Conservation (phyloP, 2,888 invertebrate species). For the Torymus aiolomorphi region DNA sequence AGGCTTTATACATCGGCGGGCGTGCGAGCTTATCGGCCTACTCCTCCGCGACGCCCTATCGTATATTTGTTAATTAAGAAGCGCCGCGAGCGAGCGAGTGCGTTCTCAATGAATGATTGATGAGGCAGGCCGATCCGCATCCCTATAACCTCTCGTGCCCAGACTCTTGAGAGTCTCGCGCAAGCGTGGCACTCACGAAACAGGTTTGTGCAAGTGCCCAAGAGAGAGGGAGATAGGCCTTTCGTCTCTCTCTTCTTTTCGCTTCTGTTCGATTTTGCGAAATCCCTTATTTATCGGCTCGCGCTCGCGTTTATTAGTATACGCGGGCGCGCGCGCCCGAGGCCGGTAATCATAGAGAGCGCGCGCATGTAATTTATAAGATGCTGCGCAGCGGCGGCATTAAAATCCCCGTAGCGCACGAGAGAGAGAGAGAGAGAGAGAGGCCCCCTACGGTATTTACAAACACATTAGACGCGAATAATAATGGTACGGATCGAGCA, state of each 20-base stretch:
- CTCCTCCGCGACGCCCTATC: slow-evolving; percentile 55
- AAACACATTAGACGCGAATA: slow-evolving; percentile 51
- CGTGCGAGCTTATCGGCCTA: slow-evolving; percentile 66
- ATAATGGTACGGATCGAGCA: slow-evolving; percentile 30
- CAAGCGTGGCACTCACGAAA: slow-evolving; percentile 5
- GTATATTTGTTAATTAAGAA: slow-evolving; percentile 72
- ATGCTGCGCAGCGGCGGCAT: slow-evolving; percentile 17
- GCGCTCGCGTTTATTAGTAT: slow-evolving; percentile 31
- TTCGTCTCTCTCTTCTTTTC: slow-evolving; percentile 21
- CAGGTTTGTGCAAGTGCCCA: background rate
- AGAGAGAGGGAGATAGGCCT: background rate
- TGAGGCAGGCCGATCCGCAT: slow-evolving; percentile 61
- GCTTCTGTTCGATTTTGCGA: slow-evolving; percentile 45
- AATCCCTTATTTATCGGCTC: slow-evolving; percentile 28
- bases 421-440: too few species aligned
- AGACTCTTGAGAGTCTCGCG: background rate
- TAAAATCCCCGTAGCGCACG: slow-evolving; percentile 5
- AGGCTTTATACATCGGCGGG: slow-evolving; percentile 55
- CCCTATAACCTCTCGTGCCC: background rate
- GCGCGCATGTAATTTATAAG: slow-evolving; percentile 30
- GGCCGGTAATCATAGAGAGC: slow-evolving; percentile 42
- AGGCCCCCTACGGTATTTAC: slow-evolving; percentile 41
- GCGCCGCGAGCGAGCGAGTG: slow-evolving; percentile 68
- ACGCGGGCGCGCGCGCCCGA: slow-evolving; percentile 11
- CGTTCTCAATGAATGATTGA: slow-evolving; percentile 73